Conservation (phyloP, 1,140 invertebrate genomes). For the Argopecten irradians region DNA sequence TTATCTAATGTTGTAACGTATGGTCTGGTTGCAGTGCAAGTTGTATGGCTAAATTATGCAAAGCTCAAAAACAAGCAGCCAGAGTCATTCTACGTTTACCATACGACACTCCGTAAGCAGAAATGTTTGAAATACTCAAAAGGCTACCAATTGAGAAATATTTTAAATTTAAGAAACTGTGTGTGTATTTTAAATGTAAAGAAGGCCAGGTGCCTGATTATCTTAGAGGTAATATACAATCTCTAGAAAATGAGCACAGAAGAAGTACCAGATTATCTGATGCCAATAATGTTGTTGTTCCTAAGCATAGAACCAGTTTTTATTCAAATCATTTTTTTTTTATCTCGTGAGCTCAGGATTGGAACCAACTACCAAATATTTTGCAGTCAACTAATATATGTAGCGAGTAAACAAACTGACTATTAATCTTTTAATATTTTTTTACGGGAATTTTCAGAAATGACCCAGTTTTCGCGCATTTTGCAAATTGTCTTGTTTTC, state of each 20-base stretch:
- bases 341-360: no score
- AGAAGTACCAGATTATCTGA: background rate
- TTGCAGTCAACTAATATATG: no score
- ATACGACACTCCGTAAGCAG: background rate
- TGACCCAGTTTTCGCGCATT: no score
- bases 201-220: background rate
- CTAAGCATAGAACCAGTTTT: no score
- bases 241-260: background rate
- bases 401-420: no score
- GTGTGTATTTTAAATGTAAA: no score
- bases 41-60: background rate
- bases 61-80: background rate
- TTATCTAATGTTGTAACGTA: background rate
- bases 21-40: background rate
- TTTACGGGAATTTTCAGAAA: no score
- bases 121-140: background rate
- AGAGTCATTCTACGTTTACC: background rate
- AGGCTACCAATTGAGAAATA: background rate
- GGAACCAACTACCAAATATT: no score
- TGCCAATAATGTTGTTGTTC: no score
- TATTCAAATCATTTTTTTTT: no score
- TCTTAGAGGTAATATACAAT: background rate
- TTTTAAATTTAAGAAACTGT: background rate
- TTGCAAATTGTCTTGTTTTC: no score
- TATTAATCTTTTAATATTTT: no score